Base-by-base conservation (phyloP, 1,140 invertebrate species). In the Drosophila mojavensis region DNA sequence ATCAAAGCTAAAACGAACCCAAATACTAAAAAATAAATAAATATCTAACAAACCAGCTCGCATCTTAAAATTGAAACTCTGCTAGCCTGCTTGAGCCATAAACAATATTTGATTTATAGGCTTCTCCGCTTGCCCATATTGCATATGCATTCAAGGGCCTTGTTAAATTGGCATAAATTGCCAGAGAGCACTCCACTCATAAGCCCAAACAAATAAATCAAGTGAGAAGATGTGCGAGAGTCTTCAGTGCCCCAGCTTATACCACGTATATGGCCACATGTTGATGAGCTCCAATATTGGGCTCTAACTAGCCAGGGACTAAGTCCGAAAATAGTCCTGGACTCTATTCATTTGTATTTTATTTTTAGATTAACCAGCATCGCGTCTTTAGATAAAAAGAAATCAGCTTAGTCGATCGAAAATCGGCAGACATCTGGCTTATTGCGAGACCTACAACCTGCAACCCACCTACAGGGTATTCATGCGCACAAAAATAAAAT, bases 181-280 rank as follows among this genome's bases (percentile, higher is more conserved):
- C 76, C 71, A 55, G 41, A 51, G 56, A 67, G 62, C 55, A 72
- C 47, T 53, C 6, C 55, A 50, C 69, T 60, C 68, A 68, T 78
- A 78, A 79, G 67, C 84, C 83, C 74, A 88, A 88, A 88, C 83
- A 89, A 89, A 88, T 88, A 88, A 88, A 89, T 88, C 83, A 88
- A 79, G 50, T 17, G 4, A 50, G 4, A 24, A 39, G 11, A 6
- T 11, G 39, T 39, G 10, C 36, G 4, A 61, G n/a, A 41, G 9
- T 9, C 6, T 5, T 4, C 11, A 30, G 13, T 41, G 30, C 20
- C 54, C 71, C 15, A n/a, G 10, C 15, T 33, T 13, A 43, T 74
- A 50, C 71, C 64, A 63, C 45, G 15, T 24, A 30, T 1, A n/a
- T 30, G 9, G 7, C 6, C 10, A 24, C 9, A 3, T 15, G 4